Evolutionary conservation across 2,888 invertebrate genomes (phyloP).

Genomic region (Acholoe squamosa): DNA sequence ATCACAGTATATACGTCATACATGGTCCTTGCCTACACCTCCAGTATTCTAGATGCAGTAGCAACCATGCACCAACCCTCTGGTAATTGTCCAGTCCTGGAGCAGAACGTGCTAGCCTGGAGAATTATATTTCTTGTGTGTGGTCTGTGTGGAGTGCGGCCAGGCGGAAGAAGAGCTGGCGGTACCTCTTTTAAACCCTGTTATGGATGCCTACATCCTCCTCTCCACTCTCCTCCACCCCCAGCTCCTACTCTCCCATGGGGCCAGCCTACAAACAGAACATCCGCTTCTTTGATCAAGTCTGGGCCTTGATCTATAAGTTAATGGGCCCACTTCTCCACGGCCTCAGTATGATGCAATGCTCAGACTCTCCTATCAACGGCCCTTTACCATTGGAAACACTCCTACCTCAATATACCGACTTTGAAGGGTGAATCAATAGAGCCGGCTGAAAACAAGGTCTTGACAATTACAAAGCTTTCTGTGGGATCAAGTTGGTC

Average conservation of each 20-base stretch:
- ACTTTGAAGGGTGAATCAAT: neutral
- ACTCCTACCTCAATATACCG: neutral
- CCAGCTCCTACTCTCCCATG: neutral
- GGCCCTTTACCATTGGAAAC: neutral
- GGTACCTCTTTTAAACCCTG: slow-evolving; percentile 1
- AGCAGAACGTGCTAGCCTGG: neutral
- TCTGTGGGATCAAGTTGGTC: neutral
- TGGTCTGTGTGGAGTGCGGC: neutral
- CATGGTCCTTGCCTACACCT: neutral
- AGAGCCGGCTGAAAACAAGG: neutral
- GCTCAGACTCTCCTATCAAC: neutral
- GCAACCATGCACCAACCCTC: neutral
- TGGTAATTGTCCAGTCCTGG: slow-evolving; percentile 30
- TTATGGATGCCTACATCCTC: slow-evolving; percentile 4
- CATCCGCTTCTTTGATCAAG: slow-evolving; percentile 32
- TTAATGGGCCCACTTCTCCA: slow-evolving; percentile 42
- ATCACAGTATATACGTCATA: neutral
- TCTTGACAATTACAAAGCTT: neutral
- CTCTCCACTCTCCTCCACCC: neutral
- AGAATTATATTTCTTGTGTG: slow-evolving; percentile 6
- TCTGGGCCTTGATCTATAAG: slow-evolving; percentile 40
- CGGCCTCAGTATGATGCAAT: slow-evolving; percentile 25
- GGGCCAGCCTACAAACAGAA: slow-evolving; percentile 28
- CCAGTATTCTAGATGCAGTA: neutral
- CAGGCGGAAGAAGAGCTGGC: slow-evolving; percentile 3